A percentile compares a stretch with the other conserved stretches of the same genome.
phyloP scores from a whole-genome alignment of 2,113 vertebrate species.

The Anolis carolinensis region DNA sequence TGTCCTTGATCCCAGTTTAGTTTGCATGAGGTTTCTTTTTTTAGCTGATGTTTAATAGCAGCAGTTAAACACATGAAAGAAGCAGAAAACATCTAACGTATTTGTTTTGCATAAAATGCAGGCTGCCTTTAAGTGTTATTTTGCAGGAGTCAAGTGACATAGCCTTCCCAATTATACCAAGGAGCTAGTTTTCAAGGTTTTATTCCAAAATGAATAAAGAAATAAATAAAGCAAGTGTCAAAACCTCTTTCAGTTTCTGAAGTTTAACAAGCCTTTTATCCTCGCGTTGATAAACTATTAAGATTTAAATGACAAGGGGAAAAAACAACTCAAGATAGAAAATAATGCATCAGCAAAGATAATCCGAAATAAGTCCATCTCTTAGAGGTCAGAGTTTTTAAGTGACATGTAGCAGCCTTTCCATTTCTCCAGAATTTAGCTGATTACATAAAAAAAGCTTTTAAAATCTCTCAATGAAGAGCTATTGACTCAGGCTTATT shows the following conservation, averaged over 20 bases:
- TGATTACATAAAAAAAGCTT: constrained; percentile 40
- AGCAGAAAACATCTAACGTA: neutral
- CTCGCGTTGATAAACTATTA: constrained; percentile 50
- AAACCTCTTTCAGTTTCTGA: neutral
- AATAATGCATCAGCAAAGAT: constrained; percentile 18
- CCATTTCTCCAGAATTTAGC: constrained; percentile 42
- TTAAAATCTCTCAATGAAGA: constrained; percentile 36
- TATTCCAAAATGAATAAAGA: constrained; percentile 19
- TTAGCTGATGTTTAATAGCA: too few species aligned
- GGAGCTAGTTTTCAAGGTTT: constrained; percentile 34
- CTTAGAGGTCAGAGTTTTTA: constrained; percentile 58
- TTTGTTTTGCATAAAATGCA: neutral
- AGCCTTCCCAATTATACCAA: neutral
- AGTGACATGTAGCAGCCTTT: constrained; percentile 55
- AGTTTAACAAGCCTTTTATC: constrained; percentile 27
- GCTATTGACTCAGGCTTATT: constrained; percentile 41
- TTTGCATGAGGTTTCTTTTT: neutral
- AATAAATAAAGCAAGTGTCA: constrained; percentile 30
- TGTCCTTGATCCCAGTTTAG: neutral
- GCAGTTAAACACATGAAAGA: neutral
- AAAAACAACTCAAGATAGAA: constrained; percentile 57
- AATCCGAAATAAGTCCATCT: constrained; percentile 59
- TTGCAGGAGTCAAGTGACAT: neutral
- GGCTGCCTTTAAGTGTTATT: neutral
- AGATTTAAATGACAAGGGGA: constrained; percentile 60